Conservation (phyloP, 2,888 invertebrate genomes). For the Eupithecia abbreviata region DNA sequence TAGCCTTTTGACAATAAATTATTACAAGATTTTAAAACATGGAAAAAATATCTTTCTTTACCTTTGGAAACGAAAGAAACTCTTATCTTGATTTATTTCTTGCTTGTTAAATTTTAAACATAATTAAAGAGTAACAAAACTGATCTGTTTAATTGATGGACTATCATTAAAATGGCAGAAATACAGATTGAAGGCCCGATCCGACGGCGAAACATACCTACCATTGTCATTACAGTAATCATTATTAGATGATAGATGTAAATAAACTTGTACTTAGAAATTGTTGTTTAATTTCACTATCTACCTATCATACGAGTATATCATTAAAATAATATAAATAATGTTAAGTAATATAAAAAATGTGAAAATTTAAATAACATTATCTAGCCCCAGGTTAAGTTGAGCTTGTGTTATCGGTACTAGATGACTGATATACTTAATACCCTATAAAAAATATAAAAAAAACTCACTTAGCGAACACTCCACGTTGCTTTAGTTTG, state of each 20-base stretch:
- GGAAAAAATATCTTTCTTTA: neutral
- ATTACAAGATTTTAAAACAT: neutral
- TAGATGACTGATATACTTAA: no score
- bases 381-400: no score
- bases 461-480: no score
- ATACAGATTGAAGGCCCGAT: neutral
- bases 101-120: neutral
- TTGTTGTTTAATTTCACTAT: constrained; percentile 41
- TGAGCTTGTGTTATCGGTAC: no score
- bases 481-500: no score
- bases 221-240: neutral
- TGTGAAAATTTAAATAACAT: no score
- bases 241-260: constrained; percentile 49
- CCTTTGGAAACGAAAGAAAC: no score
- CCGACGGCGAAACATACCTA: neutral
- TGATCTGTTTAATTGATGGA: neutral
- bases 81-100: no score
- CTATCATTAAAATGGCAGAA: neutral
- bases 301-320: no score
- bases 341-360: no score
- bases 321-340: no score
- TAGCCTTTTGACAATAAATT: neutral
- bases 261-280: constrained; percentile 72
- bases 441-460: no score
- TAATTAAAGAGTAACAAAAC: neutral